Base-by-base conservation (phyloP, 2,113 vertebrate species). In the Carassius gibelio region DNA sequence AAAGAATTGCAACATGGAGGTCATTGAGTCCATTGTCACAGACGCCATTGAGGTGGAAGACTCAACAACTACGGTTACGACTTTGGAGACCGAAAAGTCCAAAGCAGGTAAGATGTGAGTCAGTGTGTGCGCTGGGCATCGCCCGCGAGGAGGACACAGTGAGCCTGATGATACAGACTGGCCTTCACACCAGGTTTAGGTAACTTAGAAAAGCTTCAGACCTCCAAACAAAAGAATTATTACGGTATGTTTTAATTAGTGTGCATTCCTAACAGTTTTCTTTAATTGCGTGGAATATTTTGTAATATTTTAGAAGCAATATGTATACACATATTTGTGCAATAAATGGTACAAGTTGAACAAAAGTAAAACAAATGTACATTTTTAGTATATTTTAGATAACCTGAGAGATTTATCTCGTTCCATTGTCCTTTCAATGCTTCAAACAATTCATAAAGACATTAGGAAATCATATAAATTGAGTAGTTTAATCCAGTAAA, bases 81-180 rank as follows among this genome's bases (percentile, higher is more conserved):
- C 42, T 62, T 64, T 87, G 85, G 92, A 92, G 42, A 30, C 62
- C 3, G 93, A 94, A 75, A 93, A 91, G 87, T 82, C 85, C 1
- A 94, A 93, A 93, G 88, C 92, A 89, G 94, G 93, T 95, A 66
- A 86, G 92, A 92, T 42, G 6, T 72, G 66, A 3, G 23, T 48
- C 45, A 72, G 2, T 1, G n/a, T 21, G 21, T n/a, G 86, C 23
- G 17, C 15, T 26, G 69, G 80, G 83, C 89, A 90, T 71, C 85
- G 83, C 81, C 77, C 85, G 88, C 88, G 88, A 81, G 84, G 90
- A 90, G 87, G 48, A 23, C 36, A 85, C 80, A 90, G 82, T 92
- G 89, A 90, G 82, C 14, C 85, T 36, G 26, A 76, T 38, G 7
- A 8, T 2, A 14, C 21, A 75, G 36, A 69, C 23, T 75, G 42